Evolutionary conservation across 2,113 vertebrate genomes (phyloP), one percentile per base, ranked within the genome.

Genomic region (Cynocephalus volans): DNA sequence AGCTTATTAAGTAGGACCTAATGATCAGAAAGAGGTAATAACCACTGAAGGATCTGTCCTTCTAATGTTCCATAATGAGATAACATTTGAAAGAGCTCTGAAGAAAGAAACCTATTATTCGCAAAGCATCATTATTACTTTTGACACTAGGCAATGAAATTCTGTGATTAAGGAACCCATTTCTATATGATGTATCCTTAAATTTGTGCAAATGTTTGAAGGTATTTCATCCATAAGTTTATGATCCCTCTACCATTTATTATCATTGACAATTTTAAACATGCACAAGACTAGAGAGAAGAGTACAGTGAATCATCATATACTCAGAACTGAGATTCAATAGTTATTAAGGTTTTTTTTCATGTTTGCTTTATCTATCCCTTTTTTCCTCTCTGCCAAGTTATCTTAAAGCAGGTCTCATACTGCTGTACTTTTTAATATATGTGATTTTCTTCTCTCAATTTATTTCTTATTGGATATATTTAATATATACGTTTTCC

Each of bases 191-290:
- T 88, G 6, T 82, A 23, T 48, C 7, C 86, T 96, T 96, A 89
- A 73, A 41, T 89, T 60, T 96, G n/a, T 83, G 19, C 64, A 85
- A 73, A 67, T 56, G n/a, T 85, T 96, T 82, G 17, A 95, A 96
- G 17, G 52, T 31, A 24, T 73, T 93, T 89, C 82, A 48, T 87
- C 36, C 31, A 17, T 95, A 86, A 60, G 7, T 75, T 69, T 73
- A 60, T 36, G 9, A 56, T 83, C 58, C 14, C 15, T 75, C 45
- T 62, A 24, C 8, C 21, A 64, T 65, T 93, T 96, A 56, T 58
- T 73, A 88, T 62, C 31, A 62, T 54, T 31, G 82, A 48, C 8
- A 89, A 89, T 62, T 94, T 93, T 88, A 84, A 36, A 56, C 13
- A 56, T 14, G 75, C 4, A 21, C 8, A 45, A 36, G 31, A 76